Percentiles rank a stretch among this genome's conserved stretches.
phyloP scores from a whole-genome alignment of 2,888 invertebrate species.

The Cryptophagus acutangulus region DNA sequence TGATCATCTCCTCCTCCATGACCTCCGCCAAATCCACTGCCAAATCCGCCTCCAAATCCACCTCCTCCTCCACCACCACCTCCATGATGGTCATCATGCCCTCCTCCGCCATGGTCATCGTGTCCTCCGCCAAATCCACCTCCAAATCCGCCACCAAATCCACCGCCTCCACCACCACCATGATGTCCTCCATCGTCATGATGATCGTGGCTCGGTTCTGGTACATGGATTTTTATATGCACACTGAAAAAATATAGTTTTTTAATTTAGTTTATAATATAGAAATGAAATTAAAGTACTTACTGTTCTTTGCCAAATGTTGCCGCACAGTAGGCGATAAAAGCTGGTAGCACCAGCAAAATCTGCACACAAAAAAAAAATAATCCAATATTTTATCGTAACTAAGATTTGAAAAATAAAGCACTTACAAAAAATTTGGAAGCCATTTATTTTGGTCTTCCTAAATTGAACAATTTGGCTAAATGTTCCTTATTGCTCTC shows the following conservation, averaged over 20 bases:
- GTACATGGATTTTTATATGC: constrained; percentile 16
- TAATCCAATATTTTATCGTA: constrained; percentile 2
- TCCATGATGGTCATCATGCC: constrained; percentile 10
- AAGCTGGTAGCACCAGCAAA: constrained; percentile 18
- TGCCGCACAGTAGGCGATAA: constrained; percentile 16
- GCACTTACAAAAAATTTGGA: constrained; percentile 27
- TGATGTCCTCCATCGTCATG: constrained; percentile 11
- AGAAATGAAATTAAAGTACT: constrained; percentile 11
- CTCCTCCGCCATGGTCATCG: constrained; percentile 11
- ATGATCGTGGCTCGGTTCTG: constrained; percentile 9
- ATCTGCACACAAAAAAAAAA: constrained; percentile 18
- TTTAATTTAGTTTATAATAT: not conserved
- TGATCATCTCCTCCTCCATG: constrained; percentile 11
- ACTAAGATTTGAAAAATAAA: not conserved
- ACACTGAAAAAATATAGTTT: constrained; percentile 11
- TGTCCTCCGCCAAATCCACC: constrained; percentile 16
- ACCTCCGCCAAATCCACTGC: constrained; percentile 11
- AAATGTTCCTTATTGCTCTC: too few relatives aligned
- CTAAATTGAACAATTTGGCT: too few relatives aligned
- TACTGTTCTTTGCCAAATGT: constrained; percentile 24
- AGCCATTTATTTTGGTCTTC: too few relatives aligned
- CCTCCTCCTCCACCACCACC: constrained; percentile 12
- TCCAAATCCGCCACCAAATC: constrained; percentile 15
- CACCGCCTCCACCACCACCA: constrained; percentile 14
- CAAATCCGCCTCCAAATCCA: too few relatives aligned